Evolutionary conservation across 2,797 vertebrate species (phyloP).

Genomic region (Megaceryle alcyon): DNA sequence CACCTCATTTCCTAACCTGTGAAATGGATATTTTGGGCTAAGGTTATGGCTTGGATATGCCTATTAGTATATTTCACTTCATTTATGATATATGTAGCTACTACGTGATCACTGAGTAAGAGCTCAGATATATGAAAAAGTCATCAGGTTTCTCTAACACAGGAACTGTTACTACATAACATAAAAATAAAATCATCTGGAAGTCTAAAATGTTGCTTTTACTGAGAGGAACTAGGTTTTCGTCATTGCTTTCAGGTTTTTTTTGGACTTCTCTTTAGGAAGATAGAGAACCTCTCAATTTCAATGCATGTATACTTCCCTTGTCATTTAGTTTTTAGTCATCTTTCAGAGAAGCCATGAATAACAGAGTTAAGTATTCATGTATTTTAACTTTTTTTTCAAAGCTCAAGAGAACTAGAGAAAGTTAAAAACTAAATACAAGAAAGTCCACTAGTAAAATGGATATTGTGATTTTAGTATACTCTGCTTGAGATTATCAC

Average conservation of each 20-base stretch:
- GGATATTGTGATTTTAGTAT: neutral
- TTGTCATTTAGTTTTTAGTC: neutral
- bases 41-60: neutral
- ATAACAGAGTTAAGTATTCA: neutral
- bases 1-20: neutral
- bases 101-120: neutral
- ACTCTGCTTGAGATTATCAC: neutral
- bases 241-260: neutral
- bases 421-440: neutral
- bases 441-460: neutral
- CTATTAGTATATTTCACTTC: neutral
- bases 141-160: neutral
- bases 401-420: neutral
- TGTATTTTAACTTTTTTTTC: neutral
- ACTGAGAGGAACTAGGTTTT: neutral
- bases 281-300: neutral
- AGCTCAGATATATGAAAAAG: neutral
- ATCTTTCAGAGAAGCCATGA: neutral
- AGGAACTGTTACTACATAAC: neutral
- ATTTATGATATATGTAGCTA: neutral
- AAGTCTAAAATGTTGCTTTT: neutral
- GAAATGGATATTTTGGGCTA: neutral
- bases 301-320: rapidly evolving
- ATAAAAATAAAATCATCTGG: neutral
- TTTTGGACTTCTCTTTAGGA: neutral